Evolutionary conservation across 2,113 vertebrate genomes (phyloP).

Genomic region (Emydocephalus ijimae): DNA sequence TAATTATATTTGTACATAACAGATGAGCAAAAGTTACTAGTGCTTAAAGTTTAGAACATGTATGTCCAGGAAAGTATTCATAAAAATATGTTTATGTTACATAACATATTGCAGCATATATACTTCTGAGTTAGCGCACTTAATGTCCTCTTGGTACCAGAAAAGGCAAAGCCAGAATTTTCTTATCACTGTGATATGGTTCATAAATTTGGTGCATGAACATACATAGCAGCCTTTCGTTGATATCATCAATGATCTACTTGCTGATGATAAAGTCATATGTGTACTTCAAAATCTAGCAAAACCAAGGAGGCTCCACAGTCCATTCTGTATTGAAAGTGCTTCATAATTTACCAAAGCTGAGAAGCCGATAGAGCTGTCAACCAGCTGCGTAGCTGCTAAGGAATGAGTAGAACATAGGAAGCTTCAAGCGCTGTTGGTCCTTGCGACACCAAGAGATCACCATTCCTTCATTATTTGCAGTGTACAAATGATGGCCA

Average conservation of each 20-base stretch:
- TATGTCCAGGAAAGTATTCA: slow-evolving; percentile 44
- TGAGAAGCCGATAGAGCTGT: slow-evolving; percentile 33
- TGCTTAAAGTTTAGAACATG: slow-evolving; percentile 37
- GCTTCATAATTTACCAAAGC: slow-evolving; percentile 36
- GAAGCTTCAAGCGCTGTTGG: slow-evolving; percentile 94
- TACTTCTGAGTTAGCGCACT: slow-evolving; percentile 33
- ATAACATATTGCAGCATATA: slow-evolving; percentile 47
- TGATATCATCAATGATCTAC: background rate
- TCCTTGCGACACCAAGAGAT: slow-evolving; percentile 97
- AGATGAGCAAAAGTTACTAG: slow-evolving; percentile 23
- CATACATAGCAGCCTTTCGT: background rate
- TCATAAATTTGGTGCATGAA: slow-evolving; percentile 34
- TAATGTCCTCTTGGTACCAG: slow-evolving; percentile 26
- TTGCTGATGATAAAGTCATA: slow-evolving; percentile 42
- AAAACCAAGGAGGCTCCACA: slow-evolving; percentile 26
- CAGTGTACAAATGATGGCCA: slow-evolving; percentile 96
- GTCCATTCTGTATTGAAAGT: slow-evolving; percentile 40
- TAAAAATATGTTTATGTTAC: slow-evolving; percentile 36
- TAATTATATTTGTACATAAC: slow-evolving; percentile 45
- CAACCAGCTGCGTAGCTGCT: slow-evolving; percentile 95
- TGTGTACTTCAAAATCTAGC: slow-evolving; percentile 37
- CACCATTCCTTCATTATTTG: slow-evolving; percentile 91
- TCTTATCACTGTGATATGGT: slow-evolving; percentile 34
- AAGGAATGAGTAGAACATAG: slow-evolving; percentile 98
- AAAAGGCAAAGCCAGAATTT: slow-evolving; percentile 38